Evolutionary conservation across 2,113 vertebrate species (phyloP).

Genomic region (Sinocyclocheilus grahami): DNA sequence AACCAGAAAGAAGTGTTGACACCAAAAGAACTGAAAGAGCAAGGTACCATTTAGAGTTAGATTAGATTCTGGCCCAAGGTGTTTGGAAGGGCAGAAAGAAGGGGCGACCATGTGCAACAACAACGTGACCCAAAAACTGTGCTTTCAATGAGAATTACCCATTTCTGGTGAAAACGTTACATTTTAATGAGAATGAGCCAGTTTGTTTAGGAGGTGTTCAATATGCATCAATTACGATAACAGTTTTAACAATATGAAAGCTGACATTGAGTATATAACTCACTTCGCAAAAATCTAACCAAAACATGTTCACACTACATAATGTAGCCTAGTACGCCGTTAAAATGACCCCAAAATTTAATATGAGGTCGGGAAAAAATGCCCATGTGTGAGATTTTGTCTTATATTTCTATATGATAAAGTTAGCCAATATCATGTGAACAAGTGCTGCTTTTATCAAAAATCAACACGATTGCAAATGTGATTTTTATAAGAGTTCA

Average conservation of each 20-base stretch:
- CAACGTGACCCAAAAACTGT: neutral
- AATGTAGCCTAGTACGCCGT: neutral
- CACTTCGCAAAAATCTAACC: too few relatives aligned
- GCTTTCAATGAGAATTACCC: neutral
- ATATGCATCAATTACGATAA: too few relatives aligned
- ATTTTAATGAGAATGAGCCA: neutral
- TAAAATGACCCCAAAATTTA: too few relatives aligned
- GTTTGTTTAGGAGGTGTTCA: neutral
- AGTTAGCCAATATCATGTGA: neutral
- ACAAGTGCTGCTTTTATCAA: too few relatives aligned
- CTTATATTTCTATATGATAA: neutral
- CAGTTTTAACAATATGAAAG: neutral
- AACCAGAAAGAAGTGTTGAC: conserved; percentile 3
- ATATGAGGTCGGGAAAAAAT: too few relatives aligned
- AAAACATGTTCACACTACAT: neutral
- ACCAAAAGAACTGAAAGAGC: neutral
- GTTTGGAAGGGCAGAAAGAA: neutral
- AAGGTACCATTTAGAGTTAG: neutral
- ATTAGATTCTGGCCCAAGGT: conserved; percentile 18
- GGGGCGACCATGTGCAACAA: neutral
- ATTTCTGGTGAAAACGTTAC: neutral
- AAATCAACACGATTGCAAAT: neutral
- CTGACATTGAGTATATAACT: neutral
- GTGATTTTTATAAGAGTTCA: neutral
- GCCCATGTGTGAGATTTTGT: too few relatives aligned